Conservation (phyloP, 1,140 invertebrate genomes). For the Nasonia giraulti region DNA sequence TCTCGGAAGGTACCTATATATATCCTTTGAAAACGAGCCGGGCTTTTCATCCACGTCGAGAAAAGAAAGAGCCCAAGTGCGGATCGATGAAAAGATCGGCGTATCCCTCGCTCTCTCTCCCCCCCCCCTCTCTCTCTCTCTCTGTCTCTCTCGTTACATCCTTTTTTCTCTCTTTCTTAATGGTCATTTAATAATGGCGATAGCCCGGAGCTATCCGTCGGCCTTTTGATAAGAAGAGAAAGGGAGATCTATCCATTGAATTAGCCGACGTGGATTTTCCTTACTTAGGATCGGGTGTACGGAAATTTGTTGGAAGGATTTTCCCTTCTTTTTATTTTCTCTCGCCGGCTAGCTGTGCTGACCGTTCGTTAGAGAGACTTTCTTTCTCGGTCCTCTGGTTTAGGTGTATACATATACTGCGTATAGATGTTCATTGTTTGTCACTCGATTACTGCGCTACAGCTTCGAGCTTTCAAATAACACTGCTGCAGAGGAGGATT, state of each 20-base stretch:
- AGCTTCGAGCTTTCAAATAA: background rate
- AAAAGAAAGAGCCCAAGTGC: background rate
- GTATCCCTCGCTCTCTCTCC: background rate
- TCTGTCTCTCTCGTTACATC: background rate
- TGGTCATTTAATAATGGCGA: conserved; percentile 34
- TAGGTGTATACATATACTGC: background rate
- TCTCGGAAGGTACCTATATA: too few relatives aligned
- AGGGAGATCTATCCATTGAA: conserved; percentile 10
- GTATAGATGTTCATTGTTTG: conserved; percentile 18
- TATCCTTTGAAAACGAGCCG: background rate
- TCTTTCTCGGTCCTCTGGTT: background rate
- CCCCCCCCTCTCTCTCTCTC: too few relatives aligned
- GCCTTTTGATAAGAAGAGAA: conserved; percentile 15
- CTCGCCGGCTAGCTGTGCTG: background rate
- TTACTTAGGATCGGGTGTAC: background rate
- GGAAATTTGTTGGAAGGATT: background rate
- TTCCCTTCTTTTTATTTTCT: conserved; percentile 12
- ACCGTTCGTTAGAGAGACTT: conserved; percentile 4
- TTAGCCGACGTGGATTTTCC: conserved; percentile 21
- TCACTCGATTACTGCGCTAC: background rate
- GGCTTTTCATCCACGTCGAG: background rate
- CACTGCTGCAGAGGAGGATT: background rate
- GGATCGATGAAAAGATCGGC: background rate
- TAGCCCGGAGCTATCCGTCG: conserved; percentile 1
- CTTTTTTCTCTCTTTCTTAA: background rate